Percentiles rank a stretch among this genome's conserved stretches.
Evolutionary conservation across 2,113 vertebrate species (phyloP).

Genomic region (Takifugu bimaculatus): DNA sequence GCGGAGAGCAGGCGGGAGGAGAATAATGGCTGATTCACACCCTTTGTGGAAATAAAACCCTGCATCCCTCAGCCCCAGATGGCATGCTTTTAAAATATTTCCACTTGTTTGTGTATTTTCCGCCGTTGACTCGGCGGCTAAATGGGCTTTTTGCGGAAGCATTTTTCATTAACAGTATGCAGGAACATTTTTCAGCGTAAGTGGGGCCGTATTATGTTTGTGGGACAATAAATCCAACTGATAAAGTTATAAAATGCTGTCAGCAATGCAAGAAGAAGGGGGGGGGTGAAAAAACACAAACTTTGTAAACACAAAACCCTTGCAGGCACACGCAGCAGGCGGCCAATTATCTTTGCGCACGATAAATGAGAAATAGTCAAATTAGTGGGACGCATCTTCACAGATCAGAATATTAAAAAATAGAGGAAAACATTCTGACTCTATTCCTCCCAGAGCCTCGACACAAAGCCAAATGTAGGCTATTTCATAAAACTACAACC

Average conservation of each 20-base stretch:
- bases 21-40: too few species aligned
- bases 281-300: conserved; percentile 7
- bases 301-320: conserved; percentile 45
- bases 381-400: conserved; percentile 48
- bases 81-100: background rate
- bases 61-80: background rate
- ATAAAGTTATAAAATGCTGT: conserved; percentile 28
- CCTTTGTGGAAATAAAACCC: background rate
- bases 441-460: conserved; percentile 59
- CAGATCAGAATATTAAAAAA: conserved; percentile 38
- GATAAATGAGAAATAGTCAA: conserved; percentile 61
- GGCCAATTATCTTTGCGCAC: conserved; percentile 64
- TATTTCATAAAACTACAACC: conserved; percentile 69
- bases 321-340: conserved; percentile 52
- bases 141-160: background rate
- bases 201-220: conserved; percentile 4
- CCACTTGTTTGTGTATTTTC: background rate
- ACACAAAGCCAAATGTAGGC: conserved; percentile 69
- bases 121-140: background rate
- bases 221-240: conserved; percentile 20
- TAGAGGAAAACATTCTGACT: conserved; percentile 49
- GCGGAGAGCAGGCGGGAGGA: too few species aligned
- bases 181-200: background rate
- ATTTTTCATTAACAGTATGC: background rate
- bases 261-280: conserved; percentile 35